Conservation (phyloP, 2,797 vertebrate genomes). For the Peromyscus eremicus region DNA sequence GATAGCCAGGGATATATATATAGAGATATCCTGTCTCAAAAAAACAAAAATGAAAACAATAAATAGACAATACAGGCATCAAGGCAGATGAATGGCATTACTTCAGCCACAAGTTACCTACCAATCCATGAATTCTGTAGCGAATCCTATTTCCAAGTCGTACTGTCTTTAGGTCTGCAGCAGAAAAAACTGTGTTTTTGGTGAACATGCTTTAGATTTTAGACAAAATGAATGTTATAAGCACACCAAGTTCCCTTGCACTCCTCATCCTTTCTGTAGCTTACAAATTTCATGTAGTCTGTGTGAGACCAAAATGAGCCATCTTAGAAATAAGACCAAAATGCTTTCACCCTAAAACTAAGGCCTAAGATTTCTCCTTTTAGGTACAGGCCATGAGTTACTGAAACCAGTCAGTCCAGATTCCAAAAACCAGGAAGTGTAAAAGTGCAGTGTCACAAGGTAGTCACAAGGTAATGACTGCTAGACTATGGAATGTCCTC, state of each 20-base stretch:
- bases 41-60: not conserved
- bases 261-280: not conserved
- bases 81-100: not conserved
- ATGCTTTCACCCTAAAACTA: no score
- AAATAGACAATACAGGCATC: not conserved
- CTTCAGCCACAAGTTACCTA: no score
- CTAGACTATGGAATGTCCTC: no score
- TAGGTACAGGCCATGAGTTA: no score
- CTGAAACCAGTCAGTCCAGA: no score
- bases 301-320: no score
- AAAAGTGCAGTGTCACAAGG: no score
- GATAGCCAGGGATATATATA: not conserved
- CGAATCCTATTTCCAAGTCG: not conserved
- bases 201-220: not conserved
- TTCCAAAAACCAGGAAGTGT: no score
- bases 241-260: not conserved
- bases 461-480: no score
- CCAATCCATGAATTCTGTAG: not conserved
- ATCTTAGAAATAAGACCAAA: no score
- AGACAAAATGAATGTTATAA: slow-evolving; percentile 19
- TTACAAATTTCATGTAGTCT: not conserved
- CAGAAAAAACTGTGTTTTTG: not conserved
- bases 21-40: not conserved
- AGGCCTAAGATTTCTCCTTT: no score
- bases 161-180: not conserved